Conservation (phyloP, 2,888 invertebrate genomes). For the Furcula furcula region DNA sequence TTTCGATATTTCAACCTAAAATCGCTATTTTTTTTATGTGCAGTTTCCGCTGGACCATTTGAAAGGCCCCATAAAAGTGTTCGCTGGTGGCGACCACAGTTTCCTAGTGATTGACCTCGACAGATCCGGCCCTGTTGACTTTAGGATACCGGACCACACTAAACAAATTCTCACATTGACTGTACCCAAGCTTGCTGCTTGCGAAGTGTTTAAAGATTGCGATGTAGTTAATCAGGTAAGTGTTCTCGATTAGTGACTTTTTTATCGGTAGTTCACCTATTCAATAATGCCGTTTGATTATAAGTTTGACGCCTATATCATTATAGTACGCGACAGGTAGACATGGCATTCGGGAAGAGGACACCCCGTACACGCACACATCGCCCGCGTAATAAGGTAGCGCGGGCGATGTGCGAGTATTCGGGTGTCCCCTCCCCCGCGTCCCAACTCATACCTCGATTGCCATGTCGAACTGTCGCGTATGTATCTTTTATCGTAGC, state of each 20-base stretch:
- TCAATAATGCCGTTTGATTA: too few relatives aligned
- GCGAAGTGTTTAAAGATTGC: slow-evolving; percentile 82
- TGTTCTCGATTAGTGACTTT: neutral
- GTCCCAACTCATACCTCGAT: too few relatives aligned
- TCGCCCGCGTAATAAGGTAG: too few relatives aligned
- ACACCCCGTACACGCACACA: too few relatives aligned
- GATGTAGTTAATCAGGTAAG: slow-evolving; percentile 84
- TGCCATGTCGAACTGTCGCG: too few relatives aligned
- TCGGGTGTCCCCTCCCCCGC: too few relatives aligned
- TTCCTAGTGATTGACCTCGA: slow-evolving; percentile 85
- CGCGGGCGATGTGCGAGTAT: too few relatives aligned
- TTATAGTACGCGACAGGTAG: too few relatives aligned
- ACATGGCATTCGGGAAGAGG: too few relatives aligned
- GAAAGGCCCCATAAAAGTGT: slow-evolving; percentile 82
- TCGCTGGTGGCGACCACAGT: slow-evolving; percentile 94
- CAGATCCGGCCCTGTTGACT: slow-evolving; percentile 81
- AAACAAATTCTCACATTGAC: slow-evolving; percentile 87
- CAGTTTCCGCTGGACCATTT: slow-evolving; percentile 62
- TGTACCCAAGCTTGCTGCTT: slow-evolving; percentile 80
- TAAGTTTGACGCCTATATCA: too few relatives aligned
- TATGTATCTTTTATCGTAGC: too few relatives aligned
- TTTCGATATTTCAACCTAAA: too few relatives aligned
- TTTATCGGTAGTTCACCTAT: neutral
- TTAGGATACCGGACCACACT: slow-evolving; percentile 76
- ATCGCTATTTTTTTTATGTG: slow-evolving; percentile 13